These are phyloP conservation scores for Caprella mutica DNA, from an alignment of 2,888 invertebrate genomes.

Conservation along the genomic window DNA sequence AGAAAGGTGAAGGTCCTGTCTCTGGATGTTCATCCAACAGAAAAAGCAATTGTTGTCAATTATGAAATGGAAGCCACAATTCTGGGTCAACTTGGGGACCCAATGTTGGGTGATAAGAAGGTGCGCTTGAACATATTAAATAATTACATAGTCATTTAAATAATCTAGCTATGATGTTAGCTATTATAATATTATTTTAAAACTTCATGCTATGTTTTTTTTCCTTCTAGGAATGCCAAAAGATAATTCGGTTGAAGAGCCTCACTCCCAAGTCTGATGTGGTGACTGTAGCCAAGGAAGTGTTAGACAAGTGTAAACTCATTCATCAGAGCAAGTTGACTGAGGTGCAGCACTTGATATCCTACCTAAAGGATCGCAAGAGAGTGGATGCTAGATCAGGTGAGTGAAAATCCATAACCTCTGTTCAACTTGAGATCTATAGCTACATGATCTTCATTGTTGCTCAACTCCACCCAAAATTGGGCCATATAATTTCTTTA, in stretches of 20 bases:
- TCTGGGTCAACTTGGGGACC: constrained; percentile 63
- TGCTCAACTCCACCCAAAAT: too few species aligned
- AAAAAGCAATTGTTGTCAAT: constrained; percentile 72
- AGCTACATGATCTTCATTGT: too few species aligned
- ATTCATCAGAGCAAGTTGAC: constrained; percentile 67
- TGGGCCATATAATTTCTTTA: too few species aligned
- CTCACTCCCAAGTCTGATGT: constrained; percentile 68
- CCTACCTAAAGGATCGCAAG: constrained; percentile 69
- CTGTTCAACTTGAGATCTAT: too few species aligned
- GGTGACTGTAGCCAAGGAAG: constrained; percentile 63
- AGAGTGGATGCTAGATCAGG: too few species aligned
- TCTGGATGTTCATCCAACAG: constrained; percentile 77
- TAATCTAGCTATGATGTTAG: too few species aligned
- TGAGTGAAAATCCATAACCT: too few species aligned
- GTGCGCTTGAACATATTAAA: too few species aligned
- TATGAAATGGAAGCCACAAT: constrained; percentile 80
- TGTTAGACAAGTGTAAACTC: constrained; percentile 71
- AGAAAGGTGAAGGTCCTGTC: constrained; percentile 58
- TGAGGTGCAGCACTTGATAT: constrained; percentile 77
- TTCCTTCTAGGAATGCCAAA: constrained; percentile 55
- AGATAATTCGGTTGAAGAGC: constrained; percentile 69
- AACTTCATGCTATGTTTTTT: too few species aligned
- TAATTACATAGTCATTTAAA: too few species aligned
- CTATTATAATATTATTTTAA: too few species aligned
- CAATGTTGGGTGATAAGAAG: constrained; percentile 69